Evolutionary conservation across 2,888 invertebrate species (phyloP).

Genomic region (Parascotia fuliginaria): DNA sequence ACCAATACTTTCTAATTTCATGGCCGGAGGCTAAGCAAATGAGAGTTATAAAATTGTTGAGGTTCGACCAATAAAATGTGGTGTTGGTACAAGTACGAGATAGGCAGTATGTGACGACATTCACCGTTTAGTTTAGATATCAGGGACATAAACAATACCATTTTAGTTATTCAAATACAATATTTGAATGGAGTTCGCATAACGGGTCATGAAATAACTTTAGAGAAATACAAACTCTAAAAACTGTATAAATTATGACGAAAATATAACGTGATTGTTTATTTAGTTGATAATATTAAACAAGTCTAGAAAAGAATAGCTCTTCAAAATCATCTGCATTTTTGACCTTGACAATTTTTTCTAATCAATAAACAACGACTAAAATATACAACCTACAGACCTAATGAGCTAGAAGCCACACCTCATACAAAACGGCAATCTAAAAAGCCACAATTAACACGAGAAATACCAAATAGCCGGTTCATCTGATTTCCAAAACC

Average conservation of each 20-base stretch:
- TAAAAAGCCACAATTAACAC: constrained; percentile 30
- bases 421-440: constrained; percentile 22
- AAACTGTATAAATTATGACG: neutral
- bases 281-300: neutral
- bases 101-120: constrained; percentile 26
- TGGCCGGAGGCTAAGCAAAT: constrained; percentile 75
- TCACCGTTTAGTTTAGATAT: constrained; percentile 26
- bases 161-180: neutral
- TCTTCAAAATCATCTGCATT: neutral
- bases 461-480: constrained; percentile 32
- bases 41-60: constrained; percentile 69
- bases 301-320: neutral
- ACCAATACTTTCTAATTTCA: constrained; percentile 80
- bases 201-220: neutral
- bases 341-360: neutral
- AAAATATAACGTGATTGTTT: neutral
- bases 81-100: neutral
- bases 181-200: neutral
- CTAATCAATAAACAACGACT: constrained; percentile 8
- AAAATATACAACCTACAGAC: constrained; percentile 46
- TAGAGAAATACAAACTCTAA: neutral
- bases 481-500: constrained; percentile 49
- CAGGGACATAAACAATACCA: constrained; percentile 12
- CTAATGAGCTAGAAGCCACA: constrained; percentile 34
- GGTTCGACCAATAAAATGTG: constrained; percentile 54